Evolutionary conservation across 2,113 vertebrate species (phyloP), one percentile per base, ranked within the genome.

Genomic region (Bufo gargarizans): DNA sequence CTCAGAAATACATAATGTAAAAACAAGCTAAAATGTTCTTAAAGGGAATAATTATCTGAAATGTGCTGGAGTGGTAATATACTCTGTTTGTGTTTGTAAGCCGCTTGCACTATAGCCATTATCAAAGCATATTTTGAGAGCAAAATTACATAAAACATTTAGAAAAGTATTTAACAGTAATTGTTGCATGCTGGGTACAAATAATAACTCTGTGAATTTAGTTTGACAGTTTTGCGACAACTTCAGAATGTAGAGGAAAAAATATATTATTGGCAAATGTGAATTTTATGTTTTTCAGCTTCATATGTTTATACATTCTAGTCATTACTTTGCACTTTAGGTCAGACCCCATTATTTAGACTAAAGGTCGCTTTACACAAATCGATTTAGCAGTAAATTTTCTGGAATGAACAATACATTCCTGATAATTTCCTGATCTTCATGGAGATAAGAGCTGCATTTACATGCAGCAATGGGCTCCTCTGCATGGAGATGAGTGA

Each of bases 1-100:
- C 80, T 11, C 17, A 45, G 17, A 82, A 82, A 82, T 82, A 47
- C 19, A 82, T 65, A 47, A 47, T 65, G 56, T 65, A 63, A 55
- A 55, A 78, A 22, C 50, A 78, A 78, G 77, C 61, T 83, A 45
- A 67, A 83, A 83, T 63, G 59, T 82, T 47, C 80, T 82, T 19
- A 82, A 45, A 65, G 61, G 55, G 59, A 83, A 65, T 83, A 83
- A 83, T 83, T 83, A 61, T 61, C 19, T 45, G 61, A 19, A 49
- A 49, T 67, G 81, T 83, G 81, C 45, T 83, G 59, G 58, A 50
- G 19, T 63, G 5, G 59, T 49, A 65, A 65, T 83, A 83, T 49
- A 50, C n/a, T 83, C 17, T 67, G 61, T 67, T 83, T n/a, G 74
- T 53, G 10, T 78, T 49, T 65, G 58, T 47, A 65, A 82, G 45